Evolutionary conservation across 2,113 vertebrate species (phyloP).

Genomic region (Gymnorhina tibicen): DNA sequence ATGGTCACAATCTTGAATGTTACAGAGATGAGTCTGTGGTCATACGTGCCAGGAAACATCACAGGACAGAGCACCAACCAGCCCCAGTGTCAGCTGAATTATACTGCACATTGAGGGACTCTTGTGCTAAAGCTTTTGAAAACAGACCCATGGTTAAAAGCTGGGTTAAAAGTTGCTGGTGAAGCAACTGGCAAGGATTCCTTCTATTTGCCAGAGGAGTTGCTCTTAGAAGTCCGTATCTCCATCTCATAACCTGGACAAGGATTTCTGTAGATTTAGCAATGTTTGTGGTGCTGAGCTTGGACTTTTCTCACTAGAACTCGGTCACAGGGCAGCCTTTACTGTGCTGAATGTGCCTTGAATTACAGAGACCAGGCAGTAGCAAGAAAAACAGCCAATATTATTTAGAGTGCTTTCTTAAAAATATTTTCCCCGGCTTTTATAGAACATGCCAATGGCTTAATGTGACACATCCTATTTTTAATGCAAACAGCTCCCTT

Average conservation of each 20-base stretch:
- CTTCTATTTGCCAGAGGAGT: neutral
- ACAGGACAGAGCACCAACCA: neutral
- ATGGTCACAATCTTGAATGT: neutral
- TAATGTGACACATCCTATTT: constrained; percentile 54
- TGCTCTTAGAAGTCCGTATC: neutral
- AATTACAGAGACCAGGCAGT: neutral
- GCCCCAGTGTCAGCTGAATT: neutral
- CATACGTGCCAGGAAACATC: neutral
- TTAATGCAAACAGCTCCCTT: constrained; percentile 34
- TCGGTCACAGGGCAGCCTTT: neutral
- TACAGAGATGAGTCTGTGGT: neutral
- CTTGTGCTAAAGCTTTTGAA: neutral
- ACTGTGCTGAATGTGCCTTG: neutral
- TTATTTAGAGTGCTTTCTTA: neutral
- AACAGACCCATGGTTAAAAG: neutral
- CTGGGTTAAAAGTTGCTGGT: neutral
- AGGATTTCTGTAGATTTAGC: neutral
- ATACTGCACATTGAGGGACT: neutral
- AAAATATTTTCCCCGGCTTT: neutral
- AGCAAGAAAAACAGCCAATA: neutral
- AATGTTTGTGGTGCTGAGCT: neutral
- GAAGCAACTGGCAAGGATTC: neutral
- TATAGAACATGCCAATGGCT: neutral
- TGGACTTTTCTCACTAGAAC: neutral
- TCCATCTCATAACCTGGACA: neutral